Base-by-base conservation (phyloP, 2,888 invertebrate species). In the Sesia bembeciformis region DNA sequence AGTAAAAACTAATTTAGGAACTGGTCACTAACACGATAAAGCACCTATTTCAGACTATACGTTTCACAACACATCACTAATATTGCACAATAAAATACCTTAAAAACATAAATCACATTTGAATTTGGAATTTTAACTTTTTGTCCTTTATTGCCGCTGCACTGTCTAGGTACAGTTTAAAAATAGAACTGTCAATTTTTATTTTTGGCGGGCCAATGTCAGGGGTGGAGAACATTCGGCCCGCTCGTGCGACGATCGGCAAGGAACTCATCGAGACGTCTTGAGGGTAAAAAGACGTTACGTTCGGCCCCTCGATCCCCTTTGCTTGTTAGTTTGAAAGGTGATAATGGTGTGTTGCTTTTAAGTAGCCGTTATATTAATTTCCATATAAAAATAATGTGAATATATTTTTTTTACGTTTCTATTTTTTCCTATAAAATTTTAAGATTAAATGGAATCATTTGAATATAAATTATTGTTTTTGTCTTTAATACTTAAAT, bases 281-380 rank as follows among this genome's bases (percentile, higher is more conserved):
- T 79, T 86, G 73, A 74, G 81, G 81, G 76, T 72, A 66, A 76
- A 88, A 88, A 89, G 87, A 88, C 88, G 88, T 88, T 89, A 85
- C 74, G 74, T 69, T 67, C 63, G 74, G 72, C 86, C 87, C 86
- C 80, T 78, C 76, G 72, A 72, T 75, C 74, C 84, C 85, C 83
- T 80, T 76, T 73, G 75, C 72, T 75, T 72, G 70, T 78, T 82
- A 63, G 58, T 66, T 78, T 73, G 72, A 70, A 76, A 67, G 67
- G 70, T 72, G 79, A 82, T 81, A 82, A 81, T 72, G 64, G 65
- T 56, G 58, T 70, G 76, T 68, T 75, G 72, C 71, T 76, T 67
- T 76, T 67, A 71, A 81, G 77, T 79, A 76, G 78, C 74, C 58
- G 57, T 66, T 59, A 23, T 23, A 23, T 23, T 23, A 23, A 23